A percentile compares a stretch with the other conserved stretches of the same genome.
These are phyloP conservation scores for Aphelenchoides besseyi DNA, from an alignment of 1,140 invertebrate genomes.

Conservation along the genomic window DNA sequence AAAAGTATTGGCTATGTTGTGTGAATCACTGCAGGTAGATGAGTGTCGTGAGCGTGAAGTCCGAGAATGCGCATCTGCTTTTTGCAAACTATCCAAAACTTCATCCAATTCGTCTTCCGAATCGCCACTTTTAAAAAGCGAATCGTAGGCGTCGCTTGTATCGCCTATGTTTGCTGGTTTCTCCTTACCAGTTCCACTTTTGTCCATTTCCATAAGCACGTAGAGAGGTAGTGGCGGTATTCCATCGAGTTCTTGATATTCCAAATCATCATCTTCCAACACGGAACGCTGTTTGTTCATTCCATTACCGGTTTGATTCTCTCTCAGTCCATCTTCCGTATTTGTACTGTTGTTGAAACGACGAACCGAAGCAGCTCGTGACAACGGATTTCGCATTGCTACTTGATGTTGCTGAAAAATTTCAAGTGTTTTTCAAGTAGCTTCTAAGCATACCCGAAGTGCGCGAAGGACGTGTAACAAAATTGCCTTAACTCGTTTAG, in stretches of 20 bases:
- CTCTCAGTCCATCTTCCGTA: conserved; percentile 69
- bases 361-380: conserved; percentile 41
- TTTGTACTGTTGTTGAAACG: conserved; percentile 65
- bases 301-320: conserved; percentile 67
- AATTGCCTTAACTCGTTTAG: conserved; percentile 93
- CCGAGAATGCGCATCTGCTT: conserved; percentile 34
- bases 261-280: conserved; percentile 67
- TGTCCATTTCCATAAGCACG: conserved; percentile 87
- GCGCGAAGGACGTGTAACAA: conserved; percentile 84
- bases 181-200: conserved; percentile 61
- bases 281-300: conserved; percentile 77
- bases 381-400: conserved; percentile 25
- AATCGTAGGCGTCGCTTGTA: conserved; percentile 60
- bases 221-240: conserved; percentile 93
- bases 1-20: conserved; percentile 50
- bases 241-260: conserved; percentile 91
- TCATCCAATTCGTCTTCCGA: conserved; percentile 73
- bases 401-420: conserved; percentile 28
- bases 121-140: conserved; percentile 52
- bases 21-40: conserved; percentile 43
- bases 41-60: conserved; percentile 40
- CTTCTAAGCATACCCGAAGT: conserved; percentile 58
- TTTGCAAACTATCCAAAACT: conserved; percentile 54
- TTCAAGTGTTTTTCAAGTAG: conserved; percentile 48
- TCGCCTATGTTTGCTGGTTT: conserved; percentile 21